Base-by-base conservation (phyloP, 2,888 invertebrate species). In the Auanema freiburgensis region DNA sequence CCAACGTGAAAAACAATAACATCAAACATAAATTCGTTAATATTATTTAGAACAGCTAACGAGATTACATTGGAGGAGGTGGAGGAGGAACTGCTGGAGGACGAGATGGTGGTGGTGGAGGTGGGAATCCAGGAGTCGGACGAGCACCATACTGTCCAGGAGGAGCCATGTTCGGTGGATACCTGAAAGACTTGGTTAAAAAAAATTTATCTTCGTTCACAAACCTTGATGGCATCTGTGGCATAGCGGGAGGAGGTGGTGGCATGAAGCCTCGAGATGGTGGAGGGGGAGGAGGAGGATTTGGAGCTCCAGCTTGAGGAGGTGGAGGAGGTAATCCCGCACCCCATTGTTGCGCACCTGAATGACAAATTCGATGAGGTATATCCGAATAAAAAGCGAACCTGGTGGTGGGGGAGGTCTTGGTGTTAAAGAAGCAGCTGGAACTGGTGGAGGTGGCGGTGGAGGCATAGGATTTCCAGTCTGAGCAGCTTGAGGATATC, bases 31-130 rank as follows among this genome's bases (percentile, higher is more conserved):
- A 33, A 3, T 8, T 33, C 33, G 8, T 33, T 33, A 33, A 33
- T 33, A 33, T 33, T 33, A 33, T 33, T 33, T 33, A 53, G 46
- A 46, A 46, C 16, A 55, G 60, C 23, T 46, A 59, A n/a, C 55
- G 61, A 25, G 54, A 59, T 54, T 59, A 59, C 59, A 64, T 64
- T 18, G 61, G 58, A 1, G 71, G 57, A 11, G 71, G 71, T 33
- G 71, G 74, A 14, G 71, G 73, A 25, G 71, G 71, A 33, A 73
- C 65, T 56, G 68, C 71, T 49, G 71, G 72, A 54, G 72, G 72
- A 10, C 72, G 70, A 12, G 73, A 69, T 16, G 70, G 69, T 21
- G 64, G 57, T 12, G 59, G 59, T 14, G 57, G 78, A 14, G 75
- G 74, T 49, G 72, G 71, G 40, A 72, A 71, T 8, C 63, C 67